Evolutionary conservation across 2,113 vertebrate species (phyloP).

Genomic region (Uropsilus gracilis): DNA sequence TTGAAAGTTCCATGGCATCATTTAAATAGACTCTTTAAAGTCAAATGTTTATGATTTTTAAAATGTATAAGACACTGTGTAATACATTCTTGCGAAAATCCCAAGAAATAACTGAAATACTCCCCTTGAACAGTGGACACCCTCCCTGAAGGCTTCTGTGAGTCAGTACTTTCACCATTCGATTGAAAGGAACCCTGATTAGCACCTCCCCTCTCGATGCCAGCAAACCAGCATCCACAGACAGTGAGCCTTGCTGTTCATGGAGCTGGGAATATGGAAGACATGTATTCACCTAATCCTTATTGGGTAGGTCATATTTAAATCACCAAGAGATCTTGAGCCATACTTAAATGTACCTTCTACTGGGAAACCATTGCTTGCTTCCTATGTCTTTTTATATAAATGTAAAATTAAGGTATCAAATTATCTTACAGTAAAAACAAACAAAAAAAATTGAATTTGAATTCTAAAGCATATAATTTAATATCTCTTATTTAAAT

Average conservation of each 20-base stretch:
- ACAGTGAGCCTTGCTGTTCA: not conserved
- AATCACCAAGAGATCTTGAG: not conserved
- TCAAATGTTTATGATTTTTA: not conserved
- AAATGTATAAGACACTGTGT: no score
- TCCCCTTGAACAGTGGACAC: not conserved
- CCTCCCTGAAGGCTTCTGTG: not conserved
- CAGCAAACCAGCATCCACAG: not conserved
- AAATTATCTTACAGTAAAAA: not conserved
- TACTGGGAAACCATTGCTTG: not conserved
- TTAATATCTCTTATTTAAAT: not conserved
- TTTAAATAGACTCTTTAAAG: slow-evolving; percentile 19
- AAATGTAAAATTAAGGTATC: not conserved
- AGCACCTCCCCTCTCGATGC: accelerated
- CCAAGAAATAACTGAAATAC: not conserved
- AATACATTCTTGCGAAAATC: no score
- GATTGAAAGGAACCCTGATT: not conserved
- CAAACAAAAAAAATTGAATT: not conserved
- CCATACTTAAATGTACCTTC: not conserved
- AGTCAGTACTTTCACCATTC: not conserved
- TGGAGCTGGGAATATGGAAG: not conserved
- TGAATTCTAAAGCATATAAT: not conserved
- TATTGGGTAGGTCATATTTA: not conserved
- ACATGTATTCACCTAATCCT: not conserved
- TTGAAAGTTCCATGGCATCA: not conserved
- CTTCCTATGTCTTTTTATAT: not conserved